A percentile compares a stretch with the other conserved stretches of the same genome.
Conservation (phyloP, 2,888 invertebrate species). For the Chesias legatella region DNA sequence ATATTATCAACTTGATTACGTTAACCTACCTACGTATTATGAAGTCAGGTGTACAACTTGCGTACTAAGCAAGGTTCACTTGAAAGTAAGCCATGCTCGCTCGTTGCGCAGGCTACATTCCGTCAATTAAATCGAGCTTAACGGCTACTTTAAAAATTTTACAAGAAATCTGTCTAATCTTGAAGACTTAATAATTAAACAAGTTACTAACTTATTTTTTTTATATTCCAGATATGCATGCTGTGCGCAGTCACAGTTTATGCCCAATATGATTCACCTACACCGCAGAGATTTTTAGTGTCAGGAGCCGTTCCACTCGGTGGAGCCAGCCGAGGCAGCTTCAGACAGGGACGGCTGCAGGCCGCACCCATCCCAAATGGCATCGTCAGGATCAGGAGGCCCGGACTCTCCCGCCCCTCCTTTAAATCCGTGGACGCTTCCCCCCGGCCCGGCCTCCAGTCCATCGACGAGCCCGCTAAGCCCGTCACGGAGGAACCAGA, state of each 20-base stretch:
- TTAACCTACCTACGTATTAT: conserved; percentile 22
- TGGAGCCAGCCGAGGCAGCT: conserved; percentile 57
- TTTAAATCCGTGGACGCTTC: conserved; percentile 71
- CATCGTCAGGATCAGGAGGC: conserved; percentile 58
- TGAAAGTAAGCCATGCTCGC: conserved; percentile 55
- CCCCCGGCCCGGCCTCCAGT: conserved; percentile 68
- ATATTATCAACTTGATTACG: conserved; percentile 36
- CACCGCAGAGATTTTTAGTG: conserved; percentile 83
- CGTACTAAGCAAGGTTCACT: conserved; percentile 45
- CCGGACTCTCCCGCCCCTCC: conserved; percentile 65
- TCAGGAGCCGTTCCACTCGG: conserved; percentile 82
- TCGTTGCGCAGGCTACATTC: conserved; percentile 46
- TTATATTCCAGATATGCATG: conserved; percentile 68
- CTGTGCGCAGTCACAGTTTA: conserved; percentile 75
- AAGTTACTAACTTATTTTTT: conserved; percentile 4
- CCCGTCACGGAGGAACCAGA: conserved; percentile 86
- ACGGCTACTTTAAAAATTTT: conserved; percentile 5
- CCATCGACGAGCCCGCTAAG: conserved; percentile 77
- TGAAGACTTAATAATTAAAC: not conserved
- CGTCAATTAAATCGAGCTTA: conserved; percentile 34
- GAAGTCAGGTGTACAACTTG: conserved; percentile 20
- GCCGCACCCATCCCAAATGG: conserved; percentile 46
- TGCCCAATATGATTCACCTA: conserved; percentile 76
- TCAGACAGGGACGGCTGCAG: conserved; percentile 64
- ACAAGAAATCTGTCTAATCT: conserved; percentile 3